Conservation (phyloP, 2,888 invertebrate species). For the Dendrolimus houi region DNA sequence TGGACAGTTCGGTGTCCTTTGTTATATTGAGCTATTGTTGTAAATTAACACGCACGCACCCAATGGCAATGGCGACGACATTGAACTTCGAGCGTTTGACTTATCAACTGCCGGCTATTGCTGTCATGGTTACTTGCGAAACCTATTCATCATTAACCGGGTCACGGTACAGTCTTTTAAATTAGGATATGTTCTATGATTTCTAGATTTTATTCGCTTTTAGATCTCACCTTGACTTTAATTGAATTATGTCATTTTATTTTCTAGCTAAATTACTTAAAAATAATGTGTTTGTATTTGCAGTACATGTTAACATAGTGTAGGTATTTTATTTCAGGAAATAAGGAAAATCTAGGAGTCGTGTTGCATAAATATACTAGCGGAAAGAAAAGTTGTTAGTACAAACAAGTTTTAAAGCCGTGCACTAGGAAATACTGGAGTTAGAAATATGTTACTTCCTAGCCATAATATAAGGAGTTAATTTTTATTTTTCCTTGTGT, state of each 20-base stretch:
- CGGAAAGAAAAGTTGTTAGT: neutral
- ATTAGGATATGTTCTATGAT: constrained; percentile 26
- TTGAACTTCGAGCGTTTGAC: constrained; percentile 41
- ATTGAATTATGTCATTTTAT: neutral
- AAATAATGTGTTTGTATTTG: too few relatives aligned
- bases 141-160: constrained; percentile 30
- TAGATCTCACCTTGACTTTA: constrained; percentile 25
- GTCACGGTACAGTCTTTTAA: constrained; percentile 41
- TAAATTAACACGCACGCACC: constrained; percentile 5
- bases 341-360: neutral
- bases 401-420: neutral
- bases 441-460: neutral
- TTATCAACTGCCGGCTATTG: constrained; percentile 18
- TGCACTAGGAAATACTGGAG: neutral
- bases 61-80: constrained; percentile 20
- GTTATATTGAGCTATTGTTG: constrained; percentile 1
- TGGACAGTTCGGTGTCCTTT: neutral
- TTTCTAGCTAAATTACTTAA: too few relatives aligned
- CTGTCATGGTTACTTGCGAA: constrained; percentile 41
- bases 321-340: too few relatives aligned
- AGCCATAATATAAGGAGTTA: constrained; percentile 2
- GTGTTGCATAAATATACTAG: neutral
- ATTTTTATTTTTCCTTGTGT: constrained; percentile 12
- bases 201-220: constrained; percentile 26
- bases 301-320: too few relatives aligned